These are phyloP conservation scores for Drosophila baimaii DNA, from an alignment of 1,140 invertebrate species.

Conservation along the genomic window DNA sequence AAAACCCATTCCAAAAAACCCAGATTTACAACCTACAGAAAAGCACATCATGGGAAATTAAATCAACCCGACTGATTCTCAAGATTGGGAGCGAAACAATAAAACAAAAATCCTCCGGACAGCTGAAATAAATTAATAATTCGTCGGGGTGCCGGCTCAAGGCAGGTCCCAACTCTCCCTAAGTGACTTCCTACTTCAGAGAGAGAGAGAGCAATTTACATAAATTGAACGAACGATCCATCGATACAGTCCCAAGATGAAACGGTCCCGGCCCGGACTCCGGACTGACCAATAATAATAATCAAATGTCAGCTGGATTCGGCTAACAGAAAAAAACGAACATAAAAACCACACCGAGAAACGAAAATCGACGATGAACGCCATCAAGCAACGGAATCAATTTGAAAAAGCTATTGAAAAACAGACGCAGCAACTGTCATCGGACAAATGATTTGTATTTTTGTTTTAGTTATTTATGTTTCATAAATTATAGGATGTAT, in stretches of 20 bases:
- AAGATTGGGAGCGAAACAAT: slow-evolving; percentile 32
- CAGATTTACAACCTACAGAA: slow-evolving; percentile 45
- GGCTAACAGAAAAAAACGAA: slow-evolving; percentile 26
- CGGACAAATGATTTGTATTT: slow-evolving; percentile 84
- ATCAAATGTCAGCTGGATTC: slow-evolving; percentile 51
- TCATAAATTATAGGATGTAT: slow-evolving; percentile 83
- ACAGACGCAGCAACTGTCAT: slow-evolving; percentile 59
- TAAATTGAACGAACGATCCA: slow-evolving; percentile 46
- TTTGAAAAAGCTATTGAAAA: slow-evolving; percentile 61
- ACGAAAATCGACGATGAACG: slow-evolving; percentile 46
- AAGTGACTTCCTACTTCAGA: slow-evolving; percentile 58
- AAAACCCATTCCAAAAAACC: slow-evolving; percentile 58
- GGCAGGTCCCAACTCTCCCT: slow-evolving; percentile 30
- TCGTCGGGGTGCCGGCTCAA: slow-evolving; percentile 48
- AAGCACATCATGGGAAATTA: slow-evolving; percentile 34
- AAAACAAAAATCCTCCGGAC: slow-evolving; percentile 57
- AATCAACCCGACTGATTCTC: slow-evolving; percentile 27
- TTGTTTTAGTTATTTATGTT: slow-evolving; percentile 83
- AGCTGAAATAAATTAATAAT: slow-evolving; percentile 60
- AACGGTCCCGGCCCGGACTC: slow-evolving; percentile 31
- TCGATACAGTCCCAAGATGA: slow-evolving; percentile 47
- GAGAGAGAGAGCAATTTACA: slow-evolving; percentile 51
- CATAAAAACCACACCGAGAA: slow-evolving; percentile 28
- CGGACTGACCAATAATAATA: slow-evolving; percentile 45
- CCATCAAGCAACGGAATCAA: slow-evolving; percentile 62